These are phyloP conservation scores for Dichetophora obliterata DNA, from an alignment of 2,888 invertebrate species.

Conservation along the genomic window DNA sequence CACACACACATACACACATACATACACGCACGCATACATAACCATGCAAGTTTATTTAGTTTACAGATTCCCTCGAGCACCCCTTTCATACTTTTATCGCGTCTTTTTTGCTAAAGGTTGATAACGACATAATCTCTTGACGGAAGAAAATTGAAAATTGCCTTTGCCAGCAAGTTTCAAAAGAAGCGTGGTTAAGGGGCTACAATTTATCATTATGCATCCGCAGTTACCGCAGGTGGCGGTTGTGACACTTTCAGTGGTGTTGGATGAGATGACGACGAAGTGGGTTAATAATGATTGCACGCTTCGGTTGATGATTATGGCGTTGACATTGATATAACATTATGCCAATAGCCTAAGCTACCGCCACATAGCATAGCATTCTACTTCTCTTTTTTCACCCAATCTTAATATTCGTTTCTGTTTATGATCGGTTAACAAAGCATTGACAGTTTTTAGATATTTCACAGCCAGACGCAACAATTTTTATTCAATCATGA, in stretches of 20 bases:
- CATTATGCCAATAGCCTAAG: too few relatives aligned
- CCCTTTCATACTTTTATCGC: background rate
- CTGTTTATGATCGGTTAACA: too few relatives aligned
- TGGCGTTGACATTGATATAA: background rate
- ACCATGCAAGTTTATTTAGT: background rate
- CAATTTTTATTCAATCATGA: too few relatives aligned
- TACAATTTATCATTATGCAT: constrained; percentile 22
- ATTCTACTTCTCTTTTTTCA: too few relatives aligned
- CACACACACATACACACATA: background rate
- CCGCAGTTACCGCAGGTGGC: constrained; percentile 13
- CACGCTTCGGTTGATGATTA: background rate
- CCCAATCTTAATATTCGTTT: too few relatives aligned
- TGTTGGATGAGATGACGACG: background rate
- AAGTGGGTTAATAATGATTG: constrained; percentile 14
- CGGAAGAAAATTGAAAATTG: constrained; percentile 19
- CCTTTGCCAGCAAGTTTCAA: background rate
- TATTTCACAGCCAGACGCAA: too few relatives aligned
- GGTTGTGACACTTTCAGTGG: background rate
- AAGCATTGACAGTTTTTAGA: too few relatives aligned
- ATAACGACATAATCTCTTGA: too few relatives aligned
- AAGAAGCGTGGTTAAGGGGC: background rate
- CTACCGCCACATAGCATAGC: too few relatives aligned
- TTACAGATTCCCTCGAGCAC: background rate
- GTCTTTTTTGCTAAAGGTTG: too few relatives aligned
- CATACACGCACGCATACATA: background rate